Evolutionary conservation across 2,888 invertebrate genomes (phyloP).

Genomic region (Caenorhabditis japonica): DNA sequence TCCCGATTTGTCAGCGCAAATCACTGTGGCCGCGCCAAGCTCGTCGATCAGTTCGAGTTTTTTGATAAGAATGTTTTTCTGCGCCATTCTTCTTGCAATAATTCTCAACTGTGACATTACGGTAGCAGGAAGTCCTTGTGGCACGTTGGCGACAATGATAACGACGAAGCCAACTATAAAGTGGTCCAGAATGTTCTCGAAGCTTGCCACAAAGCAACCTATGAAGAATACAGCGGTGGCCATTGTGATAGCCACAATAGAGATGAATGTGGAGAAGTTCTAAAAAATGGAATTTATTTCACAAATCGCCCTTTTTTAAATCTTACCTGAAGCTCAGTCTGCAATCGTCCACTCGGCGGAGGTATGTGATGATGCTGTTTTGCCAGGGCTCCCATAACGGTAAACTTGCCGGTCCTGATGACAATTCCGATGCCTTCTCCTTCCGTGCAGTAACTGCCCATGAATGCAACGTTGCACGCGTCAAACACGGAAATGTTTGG

Average conservation of each 20-base stretch:
- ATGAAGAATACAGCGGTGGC: conserved; percentile 73
- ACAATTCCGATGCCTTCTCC: conserved; percentile 76
- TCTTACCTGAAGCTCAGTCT: conserved; percentile 46
- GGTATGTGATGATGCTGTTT: conserved; percentile 61
- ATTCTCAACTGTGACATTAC: conserved; percentile 75
- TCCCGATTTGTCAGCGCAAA: conserved; percentile 97
- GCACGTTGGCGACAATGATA: conserved; percentile 75
- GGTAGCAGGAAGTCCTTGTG: conserved; percentile 75
- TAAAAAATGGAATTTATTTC: conserved; percentile 15
- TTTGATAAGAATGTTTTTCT: conserved; percentile 97
- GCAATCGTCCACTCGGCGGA: conserved; percentile 58
- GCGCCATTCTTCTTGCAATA: conserved; percentile 93
- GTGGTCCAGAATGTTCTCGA: conserved; percentile 74
- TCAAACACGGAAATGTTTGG: conserved; percentile 71
- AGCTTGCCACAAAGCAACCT: conserved; percentile 72
- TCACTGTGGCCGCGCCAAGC: conserved; percentile 92
- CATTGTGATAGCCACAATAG: conserved; percentile 72
- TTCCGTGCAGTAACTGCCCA: conserved; percentile 74
- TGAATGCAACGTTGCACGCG: conserved; percentile 74
- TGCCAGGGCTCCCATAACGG: conserved; percentile 64
- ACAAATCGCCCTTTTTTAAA: too few species aligned
- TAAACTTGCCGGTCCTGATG: conserved; percentile 74
- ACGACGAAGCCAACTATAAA: conserved; percentile 76
- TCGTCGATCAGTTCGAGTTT: conserved; percentile 75
- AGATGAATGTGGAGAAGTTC: conserved; percentile 67